Base-by-base conservation (phyloP, 2,797 vertebrate species). In the Capromys pilorides region DNA sequence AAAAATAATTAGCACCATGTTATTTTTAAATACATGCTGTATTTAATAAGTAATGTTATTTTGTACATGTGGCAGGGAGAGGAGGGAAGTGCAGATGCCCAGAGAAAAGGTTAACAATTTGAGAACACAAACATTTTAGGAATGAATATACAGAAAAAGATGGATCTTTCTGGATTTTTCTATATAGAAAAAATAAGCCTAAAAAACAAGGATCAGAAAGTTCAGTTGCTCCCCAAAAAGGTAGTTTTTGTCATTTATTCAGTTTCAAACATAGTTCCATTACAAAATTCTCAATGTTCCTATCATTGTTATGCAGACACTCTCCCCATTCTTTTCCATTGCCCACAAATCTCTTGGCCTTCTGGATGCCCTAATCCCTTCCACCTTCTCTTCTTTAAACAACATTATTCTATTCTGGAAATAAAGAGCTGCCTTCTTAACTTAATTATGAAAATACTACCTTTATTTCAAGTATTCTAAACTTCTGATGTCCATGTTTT, bases 391-490 rank as follows among this genome's bases (percentile, higher is more conserved):
- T 59, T 54, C 41, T 69, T 18, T 10, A 71, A 95, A 64, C 5
- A 19, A 4, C 1, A 54, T 86, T 7, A 67, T n/a, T 88, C 24
- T 33, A n/a, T 26, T 86, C 69, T 69, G 51, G 45, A 94, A 93
- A 95, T 28, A 64, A 83, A 88, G 36, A 26, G 41, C 31, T 86
- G 41, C 21, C 61, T 89, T 83, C 36, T 64, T 45, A 86, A 49
- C 9, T 31, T 45, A 80, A 86, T 54, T 78, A 92, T 22, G 28
- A 88, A 87, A 90, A 92, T 45, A 93, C 11, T 51, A 51, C 51
- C 73, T 95, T 45, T 45, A 45, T 51, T 80, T 82, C 66, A 81
- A 86, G 24, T 69, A 88, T 22, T 89, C 59, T 64, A 69, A 93
- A 88, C 2, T 89, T 81, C 45, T 66, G n/a, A 86, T 11, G 41